Base-by-base conservation (phyloP, 2,888 invertebrate species). In the Drosophila kanekoi region DNA sequence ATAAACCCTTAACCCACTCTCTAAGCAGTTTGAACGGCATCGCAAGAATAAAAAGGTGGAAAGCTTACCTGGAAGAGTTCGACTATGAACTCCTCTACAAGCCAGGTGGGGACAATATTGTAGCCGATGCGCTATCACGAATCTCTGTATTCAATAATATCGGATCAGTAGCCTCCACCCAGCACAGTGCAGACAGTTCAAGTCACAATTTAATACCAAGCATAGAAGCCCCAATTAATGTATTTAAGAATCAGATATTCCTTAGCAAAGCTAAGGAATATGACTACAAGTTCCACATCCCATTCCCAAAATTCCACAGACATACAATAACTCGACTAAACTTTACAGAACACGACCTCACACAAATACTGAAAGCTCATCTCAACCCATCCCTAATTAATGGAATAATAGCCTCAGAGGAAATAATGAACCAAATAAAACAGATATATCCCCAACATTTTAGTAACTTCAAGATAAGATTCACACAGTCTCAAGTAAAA, bases 21-120 rank as follows among this genome's bases (percentile, higher is more conserved):
- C 4, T 68, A 0, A 63, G 49, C 11, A 45, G 54, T 8, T 65
- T 37, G 38, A 66, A 57, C n/a, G 33, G 61, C 4, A 63, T 44
- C 40, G 58, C 54, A 5, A 65, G 66, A 35, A 62, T 71, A 40
- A 71, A 72, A 28, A 41, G 63, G 40, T 76, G 68, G 63, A 69
- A 75, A 28, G 52, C 54, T 6, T 40, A 56, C 32, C 45, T 81
- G 4, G 70, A 78, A 13, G 60, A 73, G 40, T 72, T 66, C 18
- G 61, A 68, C 11, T 57, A 67, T 8, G 67, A 72, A 62, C 41
- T 93, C 1, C 70, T 82, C 14, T 93, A 93, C 59, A 79, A 88
- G 4, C 91, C 90, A 23, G 71, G 61, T 11, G 58, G 44, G 28
- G 33, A 64, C 4, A 91, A 93, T 66, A 14, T 59, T 6, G 43